Conservation (phyloP, 1,140 invertebrate genomes). For the Chymomyza costata region DNA sequence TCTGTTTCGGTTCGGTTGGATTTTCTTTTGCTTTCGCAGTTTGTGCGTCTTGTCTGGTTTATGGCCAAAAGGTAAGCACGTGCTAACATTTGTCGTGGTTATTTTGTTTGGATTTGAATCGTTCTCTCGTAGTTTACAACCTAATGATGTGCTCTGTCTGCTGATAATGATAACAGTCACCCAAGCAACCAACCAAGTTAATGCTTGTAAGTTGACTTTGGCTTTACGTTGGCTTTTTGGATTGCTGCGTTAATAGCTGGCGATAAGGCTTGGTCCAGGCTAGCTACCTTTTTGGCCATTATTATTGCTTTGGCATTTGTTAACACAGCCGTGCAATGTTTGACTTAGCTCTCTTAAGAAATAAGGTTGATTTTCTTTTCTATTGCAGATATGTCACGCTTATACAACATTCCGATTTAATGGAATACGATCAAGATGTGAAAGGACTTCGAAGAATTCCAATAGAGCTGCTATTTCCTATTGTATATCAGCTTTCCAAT, state of each 20-base stretch:
- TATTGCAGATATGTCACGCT: too few species aligned
- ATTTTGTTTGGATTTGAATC: constrained; percentile 71
- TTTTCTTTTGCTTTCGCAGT: constrained; percentile 17
- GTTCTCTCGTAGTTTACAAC: constrained; percentile 60
- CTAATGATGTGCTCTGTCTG: constrained; percentile 36
- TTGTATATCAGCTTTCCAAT: too few species aligned
- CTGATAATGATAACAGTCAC: constrained; percentile 51
- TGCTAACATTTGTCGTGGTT: constrained; percentile 70
- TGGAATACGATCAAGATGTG: too few species aligned
- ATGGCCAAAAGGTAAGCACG: constrained; percentile 63
- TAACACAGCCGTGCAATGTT: too few species aligned
- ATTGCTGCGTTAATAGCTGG: constrained; percentile 61
- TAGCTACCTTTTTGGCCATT: too few species aligned
- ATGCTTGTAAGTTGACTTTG: constrained; percentile 35
- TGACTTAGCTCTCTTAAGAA: too few species aligned
- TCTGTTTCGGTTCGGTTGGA: constrained; percentile 3
- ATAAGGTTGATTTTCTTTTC: too few species aligned
- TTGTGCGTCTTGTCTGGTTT: constrained; percentile 39
- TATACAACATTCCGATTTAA: too few species aligned
- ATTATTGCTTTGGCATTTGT: too few species aligned
- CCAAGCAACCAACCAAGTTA: constrained; percentile 46
- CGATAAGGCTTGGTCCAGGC: constrained; percentile 49
- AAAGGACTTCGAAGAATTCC: too few species aligned
- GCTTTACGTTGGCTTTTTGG: constrained; percentile 59
- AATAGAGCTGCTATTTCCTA: too few species aligned